These are phyloP conservation scores for Dreissena rostriformis DNA, from an alignment of 1,140 invertebrate genomes.

Conservation along the genomic window DNA sequence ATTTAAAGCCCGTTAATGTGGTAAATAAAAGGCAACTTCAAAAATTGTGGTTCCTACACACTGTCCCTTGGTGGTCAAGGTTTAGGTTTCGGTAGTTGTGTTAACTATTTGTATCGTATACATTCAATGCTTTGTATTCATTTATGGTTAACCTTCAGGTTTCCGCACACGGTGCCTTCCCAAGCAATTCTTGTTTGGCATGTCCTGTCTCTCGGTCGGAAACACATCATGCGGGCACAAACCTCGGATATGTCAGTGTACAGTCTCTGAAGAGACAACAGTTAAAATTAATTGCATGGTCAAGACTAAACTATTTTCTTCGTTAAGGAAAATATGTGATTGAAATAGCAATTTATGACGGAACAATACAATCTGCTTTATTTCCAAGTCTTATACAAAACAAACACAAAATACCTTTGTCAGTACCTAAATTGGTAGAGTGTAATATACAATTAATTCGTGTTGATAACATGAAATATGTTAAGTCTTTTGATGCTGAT, in stretches of 20 bases:
- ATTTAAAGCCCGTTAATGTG: neutral
- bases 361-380: too few relatives aligned
- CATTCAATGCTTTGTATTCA: neutral
- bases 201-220: neutral
- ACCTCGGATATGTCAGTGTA: neutral
- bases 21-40: neutral
- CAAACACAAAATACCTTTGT: too few relatives aligned
- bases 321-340: too few relatives aligned
- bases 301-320: too few relatives aligned
- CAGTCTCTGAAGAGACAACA: neutral
- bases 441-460: too few relatives aligned
- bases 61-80: neutral
- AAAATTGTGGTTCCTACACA: neutral
- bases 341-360: too few relatives aligned
- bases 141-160: neutral
- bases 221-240: neutral
- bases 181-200: neutral
- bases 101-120: neutral
- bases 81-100: neutral
- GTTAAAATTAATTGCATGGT: too few relatives aligned
- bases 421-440: too few relatives aligned
- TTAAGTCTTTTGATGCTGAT: too few relatives aligned
- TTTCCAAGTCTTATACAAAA: too few relatives aligned
- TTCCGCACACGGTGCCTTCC: conserved; percentile 20
- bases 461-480: too few relatives aligned